These are phyloP conservation scores for Dryobates pubescens DNA, from an alignment of 2,797 vertebrate species.

Conservation along the genomic window DNA sequence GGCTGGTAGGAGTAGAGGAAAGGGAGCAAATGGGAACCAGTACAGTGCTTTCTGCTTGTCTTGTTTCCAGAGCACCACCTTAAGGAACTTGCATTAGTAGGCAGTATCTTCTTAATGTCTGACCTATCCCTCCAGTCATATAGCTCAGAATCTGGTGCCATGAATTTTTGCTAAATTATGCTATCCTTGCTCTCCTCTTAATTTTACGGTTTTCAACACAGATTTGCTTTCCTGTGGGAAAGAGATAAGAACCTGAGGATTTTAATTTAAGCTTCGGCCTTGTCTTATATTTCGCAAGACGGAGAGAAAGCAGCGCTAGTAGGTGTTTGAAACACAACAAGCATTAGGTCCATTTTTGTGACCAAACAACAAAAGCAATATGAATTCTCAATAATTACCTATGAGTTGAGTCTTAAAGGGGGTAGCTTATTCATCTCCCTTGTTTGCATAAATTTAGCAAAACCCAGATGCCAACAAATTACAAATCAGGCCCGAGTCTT, in stretches of 20 bases:
- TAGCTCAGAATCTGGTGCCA: conserved; percentile 83
- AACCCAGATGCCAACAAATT: conserved; percentile 31
- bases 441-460: neutral
- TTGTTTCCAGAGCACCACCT: conserved; percentile 76
- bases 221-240: conserved; percentile 96
- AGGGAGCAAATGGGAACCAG: neutral
- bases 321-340: conserved; percentile 78
- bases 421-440: conserved; percentile 23
- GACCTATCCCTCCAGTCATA: conserved; percentile 83
- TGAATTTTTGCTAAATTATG: conserved; percentile 90
- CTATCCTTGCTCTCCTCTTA: conserved; percentile 91
- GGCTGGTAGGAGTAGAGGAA: neutral
- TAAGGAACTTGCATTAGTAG: conserved; percentile 80
- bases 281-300: conserved; percentile 85
- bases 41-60: conserved; percentile 44
- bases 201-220: conserved; percentile 97
- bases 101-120: conserved; percentile 83
- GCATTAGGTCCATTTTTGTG: conserved; percentile 77
- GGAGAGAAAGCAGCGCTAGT: conserved; percentile 72
- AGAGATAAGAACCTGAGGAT: conserved; percentile 93
- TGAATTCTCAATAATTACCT: conserved; percentile 69
- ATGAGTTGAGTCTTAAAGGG: conserved; percentile 49
- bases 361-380: conserved; percentile 77
- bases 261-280: conserved; percentile 89
- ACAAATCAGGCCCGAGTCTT: neutral